Conservation (phyloP, 1,140 invertebrate species). For the Gonatopus flavifemur region DNA sequence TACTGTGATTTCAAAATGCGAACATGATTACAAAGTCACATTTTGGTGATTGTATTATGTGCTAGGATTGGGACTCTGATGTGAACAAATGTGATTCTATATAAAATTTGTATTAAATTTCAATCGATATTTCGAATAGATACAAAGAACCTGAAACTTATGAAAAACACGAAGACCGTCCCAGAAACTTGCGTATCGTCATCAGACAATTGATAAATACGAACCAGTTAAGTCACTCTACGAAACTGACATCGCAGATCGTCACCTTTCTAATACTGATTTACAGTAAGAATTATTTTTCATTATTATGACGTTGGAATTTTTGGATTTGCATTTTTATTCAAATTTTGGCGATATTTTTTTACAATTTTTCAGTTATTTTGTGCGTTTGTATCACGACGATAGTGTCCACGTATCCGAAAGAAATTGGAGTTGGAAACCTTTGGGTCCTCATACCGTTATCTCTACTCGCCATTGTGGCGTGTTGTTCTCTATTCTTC, state of each 20-base stretch:
- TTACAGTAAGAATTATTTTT: constrained; percentile 54
- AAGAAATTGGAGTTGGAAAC: constrained; percentile 50
- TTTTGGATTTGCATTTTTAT: neutral
- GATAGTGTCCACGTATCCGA: constrained; percentile 51
- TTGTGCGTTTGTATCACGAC: constrained; percentile 59
- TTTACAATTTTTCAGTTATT: constrained; percentile 45
- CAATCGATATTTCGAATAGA: constrained; percentile 31
- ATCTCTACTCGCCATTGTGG: constrained; percentile 41
- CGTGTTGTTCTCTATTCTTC: constrained; percentile 57
- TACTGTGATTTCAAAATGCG: no score
- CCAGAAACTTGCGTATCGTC: constrained; percentile 35
- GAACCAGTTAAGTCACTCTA: constrained; percentile 52
- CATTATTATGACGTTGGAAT: neutral
- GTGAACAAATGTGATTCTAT: no score
- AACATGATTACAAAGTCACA: no score
- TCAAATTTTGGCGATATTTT: neutral
- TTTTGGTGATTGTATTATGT: constrained; percentile 11
- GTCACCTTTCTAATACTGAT: constrained; percentile 59
- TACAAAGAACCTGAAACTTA: constrained; percentile 48
- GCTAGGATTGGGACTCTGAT: neutral
- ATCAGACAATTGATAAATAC: constrained; percentile 56
- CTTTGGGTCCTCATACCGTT: constrained; percentile 43
- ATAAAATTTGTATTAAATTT: no score
- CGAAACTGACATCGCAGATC: constrained; percentile 53
- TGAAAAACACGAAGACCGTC: constrained; percentile 41